phyloP scores from a whole-genome alignment of 2,888 invertebrate genomes.

The Synergus laeviventris region DNA sequence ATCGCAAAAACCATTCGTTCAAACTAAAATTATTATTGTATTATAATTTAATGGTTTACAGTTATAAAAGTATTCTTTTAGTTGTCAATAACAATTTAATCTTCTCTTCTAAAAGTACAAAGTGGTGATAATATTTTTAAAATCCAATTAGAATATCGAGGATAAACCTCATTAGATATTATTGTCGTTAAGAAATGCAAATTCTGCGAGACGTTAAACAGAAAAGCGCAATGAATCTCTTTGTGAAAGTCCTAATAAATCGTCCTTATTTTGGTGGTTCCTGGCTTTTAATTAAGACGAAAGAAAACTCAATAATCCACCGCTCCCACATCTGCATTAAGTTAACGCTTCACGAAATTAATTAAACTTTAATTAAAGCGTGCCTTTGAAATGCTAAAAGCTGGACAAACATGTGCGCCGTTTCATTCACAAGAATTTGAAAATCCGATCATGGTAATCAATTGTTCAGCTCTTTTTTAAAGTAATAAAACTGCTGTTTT shows the following conservation, averaged over 20 bases:
- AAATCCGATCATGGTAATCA: constrained; percentile 57
- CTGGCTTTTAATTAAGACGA: constrained; percentile 73
- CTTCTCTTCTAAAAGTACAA: too few relatives aligned
- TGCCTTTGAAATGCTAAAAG: constrained; percentile 76
- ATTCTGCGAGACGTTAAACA: not conserved
- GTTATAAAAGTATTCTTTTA: too few relatives aligned
- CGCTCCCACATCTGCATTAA: constrained; percentile 53
- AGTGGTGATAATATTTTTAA: not conserved
- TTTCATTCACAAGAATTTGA: constrained; percentile 62
- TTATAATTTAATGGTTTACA: too few relatives aligned
- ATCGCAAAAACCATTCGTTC: too few relatives aligned
- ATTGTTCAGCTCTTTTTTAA: not conserved
- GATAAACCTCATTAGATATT: not conserved
- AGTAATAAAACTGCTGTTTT: not conserved
- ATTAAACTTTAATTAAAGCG: constrained; percentile 75
- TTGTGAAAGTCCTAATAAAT: constrained; percentile 62
- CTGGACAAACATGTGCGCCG: constrained; percentile 70
- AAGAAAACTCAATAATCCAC: constrained; percentile 73
- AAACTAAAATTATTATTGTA: too few relatives aligned
- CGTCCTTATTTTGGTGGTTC: constrained; percentile 60
- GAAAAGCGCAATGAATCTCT: constrained; percentile 55
- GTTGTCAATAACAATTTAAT: too few relatives aligned
- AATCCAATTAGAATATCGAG: not conserved
- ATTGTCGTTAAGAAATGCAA: constrained; percentile 1
- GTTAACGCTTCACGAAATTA: constrained; percentile 71